Percentiles rank a stretch among this genome's conserved stretches.
Conservation (phyloP, 2,113 vertebrate genomes). For the Poecilia latipinna region DNA sequence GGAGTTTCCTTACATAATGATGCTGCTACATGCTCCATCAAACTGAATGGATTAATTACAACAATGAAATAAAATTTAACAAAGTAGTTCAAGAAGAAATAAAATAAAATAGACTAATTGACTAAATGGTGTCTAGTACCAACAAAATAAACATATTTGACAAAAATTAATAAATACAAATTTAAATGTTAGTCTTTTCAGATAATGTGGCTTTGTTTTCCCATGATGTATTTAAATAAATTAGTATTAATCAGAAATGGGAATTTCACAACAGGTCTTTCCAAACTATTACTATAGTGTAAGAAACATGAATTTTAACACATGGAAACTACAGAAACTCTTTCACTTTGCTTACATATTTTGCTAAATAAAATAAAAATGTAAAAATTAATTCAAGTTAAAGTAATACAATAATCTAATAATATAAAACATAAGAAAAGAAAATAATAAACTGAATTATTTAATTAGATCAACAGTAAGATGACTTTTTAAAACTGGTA, state of each 20-base stretch:
- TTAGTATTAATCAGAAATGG: not conserved
- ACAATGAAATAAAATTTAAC: not conserved
- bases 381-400: not conserved
- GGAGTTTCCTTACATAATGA: too few relatives aligned
- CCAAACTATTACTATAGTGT: not conserved
- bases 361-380: too few relatives aligned
- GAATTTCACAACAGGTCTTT: not conserved
- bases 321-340: not conserved
- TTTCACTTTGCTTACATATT: not conserved
- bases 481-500: too few relatives aligned
- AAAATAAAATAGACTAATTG: not conserved
- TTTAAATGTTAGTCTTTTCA: too few relatives aligned
- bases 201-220: too few relatives aligned
- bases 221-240: not conserved
- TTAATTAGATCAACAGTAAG: too few relatives aligned
- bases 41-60: not conserved
- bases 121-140: too few relatives aligned
- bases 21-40: not conserved
- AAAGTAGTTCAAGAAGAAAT: not conserved
- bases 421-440: not conserved
- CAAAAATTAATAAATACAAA: too few relatives aligned
- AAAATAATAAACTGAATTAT: too few relatives aligned
- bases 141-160: too few relatives aligned
- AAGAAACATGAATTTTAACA: not conserved
- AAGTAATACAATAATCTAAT: not conserved